Evolutionary conservation across 1,140 invertebrate species (phyloP), one percentile per base, ranked within the genome.

Genomic region (Fragariocoptes setiger): DNA sequence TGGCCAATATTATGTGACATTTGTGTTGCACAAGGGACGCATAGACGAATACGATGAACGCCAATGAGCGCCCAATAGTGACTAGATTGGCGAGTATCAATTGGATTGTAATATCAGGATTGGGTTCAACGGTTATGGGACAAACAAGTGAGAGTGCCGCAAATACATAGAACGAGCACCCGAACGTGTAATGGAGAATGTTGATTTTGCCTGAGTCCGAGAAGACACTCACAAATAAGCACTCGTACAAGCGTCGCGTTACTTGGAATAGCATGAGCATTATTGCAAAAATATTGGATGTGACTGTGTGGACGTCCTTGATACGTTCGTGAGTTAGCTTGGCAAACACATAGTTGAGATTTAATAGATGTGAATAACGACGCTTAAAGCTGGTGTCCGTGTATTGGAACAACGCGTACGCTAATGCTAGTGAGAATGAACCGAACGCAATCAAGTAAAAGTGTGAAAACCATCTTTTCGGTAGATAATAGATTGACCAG

Each of bases 131-230:
- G 8, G 25, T 31, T 8, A 31, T 31, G 8, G 25, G 25, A 31
- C 25, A 31, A 8, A 31, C n/a, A 31, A n/a, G 8, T 8, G 8
- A 8, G 8, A 31, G n/a, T 8, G 25, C 25, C 8, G 25, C 25
- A 8, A 31, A 31, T 8, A 31, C 25, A 54, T 85, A 86, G 57
- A 82, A 74, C 19, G 65, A 46, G 44, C 66, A 65, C 1, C 76
- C 78, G 37, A 72, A 53, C 0, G 70, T 39, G 51, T 82, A 85
- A 56, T 79, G 72, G 1, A 55, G 52, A 1, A 80, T 45, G 52
- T 79, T 76, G 45, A 85, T 82, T 55, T 69, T 72, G 25, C 8
- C 8, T 31, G 65, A 65, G 43, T 70, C 60, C 12, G 76, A 75
- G 56, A 74, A 85, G 12, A 85, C 65, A 54, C 67, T 75, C 5